Percentiles rank a stretch among this genome's conserved stretches.
These are phyloP conservation scores for Coregonus sp. DNA, from an alignment of 2,797 vertebrate genomes.

Conservation along the genomic window DNA sequence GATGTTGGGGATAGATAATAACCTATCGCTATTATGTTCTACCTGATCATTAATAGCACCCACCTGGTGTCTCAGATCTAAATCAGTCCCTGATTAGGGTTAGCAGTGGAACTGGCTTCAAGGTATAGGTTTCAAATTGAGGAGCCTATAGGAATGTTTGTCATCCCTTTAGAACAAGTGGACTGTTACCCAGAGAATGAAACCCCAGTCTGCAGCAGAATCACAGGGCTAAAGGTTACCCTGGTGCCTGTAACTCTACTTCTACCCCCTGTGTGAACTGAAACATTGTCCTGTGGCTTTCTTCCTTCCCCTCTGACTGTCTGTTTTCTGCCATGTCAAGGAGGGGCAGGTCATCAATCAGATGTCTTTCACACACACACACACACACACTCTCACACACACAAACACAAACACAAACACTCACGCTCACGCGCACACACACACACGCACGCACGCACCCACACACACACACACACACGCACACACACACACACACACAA, in stretches of 20 bases:
- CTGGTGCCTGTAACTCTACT: not conserved
- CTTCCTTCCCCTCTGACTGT: constrained; percentile 19
- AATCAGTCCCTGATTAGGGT: too few relatives aligned
- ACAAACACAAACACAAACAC: too few relatives aligned
- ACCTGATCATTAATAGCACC: too few relatives aligned
- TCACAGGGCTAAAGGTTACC: constrained; percentile 11
- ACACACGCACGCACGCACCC: too few relatives aligned
- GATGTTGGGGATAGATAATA: too few relatives aligned
- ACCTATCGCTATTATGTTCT: too few relatives aligned
- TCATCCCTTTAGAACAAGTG: not conserved
- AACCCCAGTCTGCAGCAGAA: constrained; percentile 15
- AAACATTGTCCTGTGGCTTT: constrained; percentile 21
- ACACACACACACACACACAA: not conserved
- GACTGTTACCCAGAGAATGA: constrained; percentile 1
- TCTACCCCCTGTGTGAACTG: constrained; percentile 18
- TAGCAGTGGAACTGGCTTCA: too few relatives aligned
- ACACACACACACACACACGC: not conserved
- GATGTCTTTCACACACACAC: not conserved
- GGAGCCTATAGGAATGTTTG: not conserved
- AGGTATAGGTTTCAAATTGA: too few relatives aligned
- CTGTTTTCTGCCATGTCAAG: constrained; percentile 34
- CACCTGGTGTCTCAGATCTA: too few relatives aligned
- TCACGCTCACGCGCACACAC: not conserved
- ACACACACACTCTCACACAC: too few relatives aligned
- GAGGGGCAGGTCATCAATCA: constrained; percentile 52